These are phyloP conservation scores for Halictus ligatus DNA, from an alignment of 2,888 invertebrate genomes.

Conservation along the genomic window DNA sequence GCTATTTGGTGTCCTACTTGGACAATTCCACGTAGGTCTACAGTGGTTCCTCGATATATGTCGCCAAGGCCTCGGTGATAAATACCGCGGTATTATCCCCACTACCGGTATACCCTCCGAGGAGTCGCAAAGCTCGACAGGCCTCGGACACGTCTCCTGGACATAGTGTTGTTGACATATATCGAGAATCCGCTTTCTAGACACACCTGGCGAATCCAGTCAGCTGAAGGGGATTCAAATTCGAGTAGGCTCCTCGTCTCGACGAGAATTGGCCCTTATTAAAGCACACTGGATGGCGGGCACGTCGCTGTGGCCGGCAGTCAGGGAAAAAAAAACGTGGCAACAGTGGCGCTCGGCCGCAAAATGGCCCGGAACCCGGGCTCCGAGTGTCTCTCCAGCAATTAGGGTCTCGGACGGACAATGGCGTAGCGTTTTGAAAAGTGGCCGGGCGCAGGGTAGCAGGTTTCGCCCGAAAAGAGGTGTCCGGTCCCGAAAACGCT, in stretches of 20 bases:
- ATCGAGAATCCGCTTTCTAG: too few species aligned
- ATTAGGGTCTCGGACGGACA: slow-evolving; percentile 18
- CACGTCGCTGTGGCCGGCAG: background rate
- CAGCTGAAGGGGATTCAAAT: background rate
- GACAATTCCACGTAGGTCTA: too few species aligned
- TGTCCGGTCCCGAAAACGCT: slow-evolving; percentile 1
- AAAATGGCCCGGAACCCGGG: background rate
- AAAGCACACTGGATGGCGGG: background rate
- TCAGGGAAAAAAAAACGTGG: background rate
- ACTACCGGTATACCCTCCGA: too few species aligned
- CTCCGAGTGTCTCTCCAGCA: background rate
- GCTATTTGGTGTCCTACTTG: too few species aligned
- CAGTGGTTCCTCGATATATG: too few species aligned
- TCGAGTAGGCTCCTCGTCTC: background rate
- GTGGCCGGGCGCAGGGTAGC: background rate
- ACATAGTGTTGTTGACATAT: too few species aligned
- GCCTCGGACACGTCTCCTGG: too few species aligned
- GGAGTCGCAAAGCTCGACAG: too few species aligned
- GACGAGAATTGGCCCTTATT: background rate
- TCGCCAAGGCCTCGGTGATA: too few species aligned
- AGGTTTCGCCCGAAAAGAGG: background rate
- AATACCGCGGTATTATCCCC: too few species aligned
- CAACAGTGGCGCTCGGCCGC: background rate
- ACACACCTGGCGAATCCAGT: background rate
- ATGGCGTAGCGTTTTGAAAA: slow-evolving; percentile 26